Evolutionary conservation across 2,113 vertebrate species (phyloP), one percentile per base, ranked within the genome.

Genomic region (Labrus mixtus): DNA sequence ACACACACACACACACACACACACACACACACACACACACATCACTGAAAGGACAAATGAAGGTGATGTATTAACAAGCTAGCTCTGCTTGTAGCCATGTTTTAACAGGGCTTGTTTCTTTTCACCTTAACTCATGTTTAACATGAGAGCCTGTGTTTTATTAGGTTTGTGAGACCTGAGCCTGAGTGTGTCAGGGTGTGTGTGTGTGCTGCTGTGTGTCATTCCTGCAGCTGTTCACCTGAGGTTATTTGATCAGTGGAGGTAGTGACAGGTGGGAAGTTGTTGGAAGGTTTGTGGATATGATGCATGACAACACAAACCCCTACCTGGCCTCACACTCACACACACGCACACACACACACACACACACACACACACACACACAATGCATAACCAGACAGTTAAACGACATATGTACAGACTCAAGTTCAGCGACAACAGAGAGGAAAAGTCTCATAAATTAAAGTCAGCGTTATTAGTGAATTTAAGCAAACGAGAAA

Each of bases 151-250:
- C 6, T 4, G 6, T 8, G n/a, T 76, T 73, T 81, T 73, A 78
- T 23, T 67, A 65, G 46, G 46, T 65, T 17, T 68, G 23, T 59
- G 61, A 71, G 46, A 68, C 37, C 46, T 66, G 36, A 71, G 36
- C 51, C 25, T 25, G 25, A 20, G 50, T 45, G 53, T 23, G 29
- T 6, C n/a, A n/a, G 53, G 57, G 25, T 25, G 46, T 19, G 50
- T 37, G 43, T 23, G 29, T 8, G 37, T 43, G 48, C 29, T 5
- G 57, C 20, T 20, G 48, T 29, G 51, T 46, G 33, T 8, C 25
- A 36, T 22, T 20, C 8, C 3, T 43, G 78, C 83, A 89, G 89
- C 91, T 89, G 86, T 79, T 88, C 72, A 86, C 86, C 81, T 86
- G 70, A 68, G 63, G 64, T 65, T 72, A 78, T 80, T 64, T 79